Evolutionary conservation across 2,113 vertebrate genomes (phyloP).

Genomic region (Piaya cayana): DNA sequence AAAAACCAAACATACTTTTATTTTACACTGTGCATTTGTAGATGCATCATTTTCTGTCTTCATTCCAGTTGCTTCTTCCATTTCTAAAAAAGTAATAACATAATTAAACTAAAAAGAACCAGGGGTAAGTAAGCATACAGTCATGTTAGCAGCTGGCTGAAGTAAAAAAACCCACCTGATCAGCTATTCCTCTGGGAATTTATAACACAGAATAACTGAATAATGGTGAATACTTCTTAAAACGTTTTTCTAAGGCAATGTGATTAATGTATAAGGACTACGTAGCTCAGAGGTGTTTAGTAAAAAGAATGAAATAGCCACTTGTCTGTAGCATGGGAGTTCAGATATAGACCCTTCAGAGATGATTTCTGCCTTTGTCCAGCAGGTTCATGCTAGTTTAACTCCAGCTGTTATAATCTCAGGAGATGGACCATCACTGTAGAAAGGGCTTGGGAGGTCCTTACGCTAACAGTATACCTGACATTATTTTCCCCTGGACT

Average conservation of each 20-base stretch:
- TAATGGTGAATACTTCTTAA: neutral
- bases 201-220: neutral
- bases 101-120: neutral
- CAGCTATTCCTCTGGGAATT: neutral
- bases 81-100: conserved; percentile 72
- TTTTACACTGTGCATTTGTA: conserved; percentile 64
- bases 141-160: neutral
- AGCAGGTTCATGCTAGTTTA: neutral
- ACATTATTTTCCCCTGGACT: neutral
- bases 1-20: conserved; percentile 74
- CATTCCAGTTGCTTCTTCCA: conserved; percentile 79
- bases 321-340: neutral
- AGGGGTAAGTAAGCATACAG: neutral
- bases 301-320: neutral
- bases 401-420: neutral
- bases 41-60: neutral
- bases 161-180: neutral
- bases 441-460: neutral
- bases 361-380: neutral
- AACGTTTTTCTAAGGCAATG: neutral
- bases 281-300: neutral
- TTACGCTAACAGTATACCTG: neutral
- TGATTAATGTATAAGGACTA: neutral
- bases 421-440: neutral
- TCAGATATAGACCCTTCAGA: neutral